Evolutionary conservation across 2,113 vertebrate species (phyloP), one percentile per base, ranked within the genome.

Genomic region (Apteryx mantelli): DNA sequence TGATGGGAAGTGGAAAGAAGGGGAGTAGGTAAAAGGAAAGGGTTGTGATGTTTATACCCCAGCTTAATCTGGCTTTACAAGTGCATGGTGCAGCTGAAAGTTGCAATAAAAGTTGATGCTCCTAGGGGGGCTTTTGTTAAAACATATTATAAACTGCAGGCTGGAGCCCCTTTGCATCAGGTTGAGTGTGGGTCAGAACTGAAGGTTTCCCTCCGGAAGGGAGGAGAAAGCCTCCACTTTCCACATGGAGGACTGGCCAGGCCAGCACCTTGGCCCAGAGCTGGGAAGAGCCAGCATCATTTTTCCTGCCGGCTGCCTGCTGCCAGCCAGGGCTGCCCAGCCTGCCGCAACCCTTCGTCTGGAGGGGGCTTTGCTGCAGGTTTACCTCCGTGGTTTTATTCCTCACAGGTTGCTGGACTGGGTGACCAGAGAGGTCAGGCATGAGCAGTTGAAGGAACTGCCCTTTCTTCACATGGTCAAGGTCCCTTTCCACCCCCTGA

Each of bases 51-150:
- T 89, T 97, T 88, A 95, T 86, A 84, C 68, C 48, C 28, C 8
- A 76, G 77, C 86, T 86, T 86, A 68, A 92, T 87, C 79, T 89
- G 60, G 19, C 38, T 94, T 97, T 96, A 71, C 88, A 95, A 89
- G 77, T 79, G 75, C 17, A 5, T 6, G 3, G 40, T 65, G 52
- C 55, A 82, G 66, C 84, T 87, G 52, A 80, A 96, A 85, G 70
- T 86, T 87, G 66, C 70, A 91, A 76, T 84, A 94, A 66, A 91
- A 86, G 32, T 82, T 91, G 86, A 81, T 89, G 81, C 76, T 93
- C 89, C 79, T 95, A 46, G 24, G 55, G 64, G 21, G 64, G 15
- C 88, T 73, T 93, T 93, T 89, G n/a, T 0, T 48, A 86, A 95
- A 81, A 36, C 9, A 36, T 7, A 7, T 84, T 92, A 44, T 58